phyloP scores from a whole-genome alignment of 2,888 invertebrate species.

The Molanna angustata region DNA sequence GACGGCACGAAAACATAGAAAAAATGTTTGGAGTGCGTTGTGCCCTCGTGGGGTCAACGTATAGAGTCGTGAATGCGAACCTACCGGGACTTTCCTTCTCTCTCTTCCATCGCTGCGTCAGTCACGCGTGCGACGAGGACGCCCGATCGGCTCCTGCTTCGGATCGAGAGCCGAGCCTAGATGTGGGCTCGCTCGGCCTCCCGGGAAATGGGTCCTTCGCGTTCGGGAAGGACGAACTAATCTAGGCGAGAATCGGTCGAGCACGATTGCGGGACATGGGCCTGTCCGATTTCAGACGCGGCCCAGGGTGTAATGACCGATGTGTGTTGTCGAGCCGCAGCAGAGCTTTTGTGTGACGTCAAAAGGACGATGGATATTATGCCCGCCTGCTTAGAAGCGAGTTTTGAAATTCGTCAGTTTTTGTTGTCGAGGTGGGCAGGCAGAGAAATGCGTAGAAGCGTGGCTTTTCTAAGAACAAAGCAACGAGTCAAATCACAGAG shows the following conservation, averaged over 20 bases:
- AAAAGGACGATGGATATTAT: slow-evolving; percentile 9
- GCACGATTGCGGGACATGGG: neutral
- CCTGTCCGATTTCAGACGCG: neutral
- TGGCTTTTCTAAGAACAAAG: neutral
- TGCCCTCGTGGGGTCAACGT: slow-evolving; percentile 13
- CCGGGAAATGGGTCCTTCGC: slow-evolving; percentile 1
- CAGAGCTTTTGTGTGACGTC: slow-evolving; percentile 3
- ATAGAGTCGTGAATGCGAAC: neutral
- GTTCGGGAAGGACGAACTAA: neutral
- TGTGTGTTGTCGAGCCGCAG: neutral
- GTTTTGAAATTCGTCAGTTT: slow-evolving; percentile 7
- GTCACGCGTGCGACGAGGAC: neutral
- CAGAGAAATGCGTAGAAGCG: neutral
- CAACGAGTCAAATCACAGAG: no score
- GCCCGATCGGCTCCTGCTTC: neutral
- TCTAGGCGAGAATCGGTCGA: slow-evolving; percentile 9
- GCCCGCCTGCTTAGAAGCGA: no score
- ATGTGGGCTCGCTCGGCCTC: neutral
- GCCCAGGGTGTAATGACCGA: slow-evolving; percentile 16
- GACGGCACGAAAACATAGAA: slow-evolving; percentile 20
- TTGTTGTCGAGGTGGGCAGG: neutral
- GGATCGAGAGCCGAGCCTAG: neutral
- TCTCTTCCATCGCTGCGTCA: neutral
- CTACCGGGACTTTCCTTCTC: neutral
- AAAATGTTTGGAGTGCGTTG: slow-evolving; percentile 17